Base-by-base conservation (phyloP, 2,113 vertebrate genomes). In the Ammodytes dubius region DNA sequence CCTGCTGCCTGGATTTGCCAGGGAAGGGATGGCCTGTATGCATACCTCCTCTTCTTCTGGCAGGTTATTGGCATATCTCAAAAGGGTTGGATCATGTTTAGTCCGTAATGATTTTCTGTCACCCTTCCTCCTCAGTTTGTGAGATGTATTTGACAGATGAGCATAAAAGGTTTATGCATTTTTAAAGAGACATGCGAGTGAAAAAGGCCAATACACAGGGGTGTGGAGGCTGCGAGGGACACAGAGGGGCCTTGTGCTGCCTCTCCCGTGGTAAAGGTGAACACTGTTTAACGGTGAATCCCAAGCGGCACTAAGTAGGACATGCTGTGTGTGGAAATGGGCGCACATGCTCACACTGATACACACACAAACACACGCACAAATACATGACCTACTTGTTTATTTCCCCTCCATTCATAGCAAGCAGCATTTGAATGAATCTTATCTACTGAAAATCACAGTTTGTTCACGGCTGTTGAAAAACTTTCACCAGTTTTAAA, bases 201-300 rank as follows among this genome's bases (percentile, higher is more conserved):
- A 72, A 45, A 66, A 61, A 54, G 58, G 54, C 49, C 83, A 77
- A 75, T 13, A 47, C 49, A 64, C 2, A 27, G 27, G 10, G 46
- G 56, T 12, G 42, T 13, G 43, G 19, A 73, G 70, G 75, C 53
- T 2, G 52, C 14, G 4, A 53, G 40, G 70, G 27, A 79, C 68
- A 77, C 86, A 74, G 61, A 13, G 66, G 82, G 56, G 60, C 35
- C 19, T 49, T 60, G 60, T 60, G 59, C 56, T 52, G 53, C 77
- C 72, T 83, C 77, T 89, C 82, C 61, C 56, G 77, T 83, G 85
- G 88, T 88, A 89, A 89, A 89, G 88, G 87, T 93, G 91, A 91
- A 85, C 70, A 80, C 60, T 84, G 88, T 89, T 92, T 87, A 83
- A 87, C 81, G 79, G 74, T 76, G 70, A 82, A 64, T 85, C 92